Conservation (phyloP, 1,140 invertebrate genomes). For the Reticulitermes speratus region DNA sequence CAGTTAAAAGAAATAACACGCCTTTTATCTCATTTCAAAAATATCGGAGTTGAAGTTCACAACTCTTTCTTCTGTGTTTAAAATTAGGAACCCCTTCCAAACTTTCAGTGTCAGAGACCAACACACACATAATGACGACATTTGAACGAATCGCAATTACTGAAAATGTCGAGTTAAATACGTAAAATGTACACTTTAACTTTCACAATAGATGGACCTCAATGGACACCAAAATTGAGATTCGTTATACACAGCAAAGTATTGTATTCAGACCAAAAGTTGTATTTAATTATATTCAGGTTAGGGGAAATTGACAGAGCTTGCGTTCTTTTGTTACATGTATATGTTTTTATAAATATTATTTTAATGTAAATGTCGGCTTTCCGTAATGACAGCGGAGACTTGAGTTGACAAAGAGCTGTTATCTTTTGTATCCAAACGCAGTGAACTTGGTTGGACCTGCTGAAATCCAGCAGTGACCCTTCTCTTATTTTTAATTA, state of each 20-base stretch:
- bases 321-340: neutral
- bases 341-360: neutral
- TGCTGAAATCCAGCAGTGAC: neutral
- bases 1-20: neutral
- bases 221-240: neutral
- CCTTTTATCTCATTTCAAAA: neutral
- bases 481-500: neutral
- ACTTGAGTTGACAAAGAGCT: neutral
- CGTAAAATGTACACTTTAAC: neutral
- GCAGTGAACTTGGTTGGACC: neutral
- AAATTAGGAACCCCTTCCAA: neutral
- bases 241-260: neutral
- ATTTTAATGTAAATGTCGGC: neutral
- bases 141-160: neutral
- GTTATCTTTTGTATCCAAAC: neutral
- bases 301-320: neutral
- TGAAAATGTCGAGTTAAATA: neutral
- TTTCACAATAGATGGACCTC: neutral
- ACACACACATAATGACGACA: neutral
- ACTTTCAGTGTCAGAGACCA: neutral
- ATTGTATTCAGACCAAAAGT: slow-evolving; percentile 10
- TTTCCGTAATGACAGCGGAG: neutral
- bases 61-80: neutral
- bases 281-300: neutral
- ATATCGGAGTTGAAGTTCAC: neutral